Conservation (phyloP, 1,140 invertebrate genomes). For the Eumeta japonica region DNA sequence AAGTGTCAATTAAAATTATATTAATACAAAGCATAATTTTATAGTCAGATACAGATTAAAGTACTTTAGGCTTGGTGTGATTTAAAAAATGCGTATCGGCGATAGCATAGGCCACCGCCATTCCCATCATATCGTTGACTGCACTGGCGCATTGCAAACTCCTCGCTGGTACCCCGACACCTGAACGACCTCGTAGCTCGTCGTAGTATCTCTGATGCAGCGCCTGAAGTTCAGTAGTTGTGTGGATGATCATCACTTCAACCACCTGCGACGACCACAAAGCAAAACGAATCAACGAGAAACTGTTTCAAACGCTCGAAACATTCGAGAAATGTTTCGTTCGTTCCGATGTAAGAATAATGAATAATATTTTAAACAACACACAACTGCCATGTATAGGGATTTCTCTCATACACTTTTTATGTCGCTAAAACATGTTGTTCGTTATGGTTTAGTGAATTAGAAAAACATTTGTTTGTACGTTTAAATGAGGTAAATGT, state of each 20-base stretch:
- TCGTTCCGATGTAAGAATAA: too few relatives aligned
- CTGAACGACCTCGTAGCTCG: conserved; percentile 42
- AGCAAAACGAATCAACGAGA: conserved; percentile 13
- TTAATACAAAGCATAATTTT: not conserved
- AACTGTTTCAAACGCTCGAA: not conserved
- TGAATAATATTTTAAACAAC: too few relatives aligned
- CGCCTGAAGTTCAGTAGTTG: conserved; percentile 58
- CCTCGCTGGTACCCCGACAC: conserved; percentile 43
- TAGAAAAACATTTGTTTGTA: too few relatives aligned
- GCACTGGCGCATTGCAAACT: conserved; percentile 64
- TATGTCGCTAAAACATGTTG: too few relatives aligned
- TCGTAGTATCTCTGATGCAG: conserved; percentile 39
- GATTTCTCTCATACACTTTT: not conserved
- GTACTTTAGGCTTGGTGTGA: conserved; percentile 59
- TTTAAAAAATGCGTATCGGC: conserved; percentile 58
- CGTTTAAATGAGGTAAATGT: too few relatives aligned
- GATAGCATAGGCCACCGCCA: conserved; percentile 64
- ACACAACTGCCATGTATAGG: not conserved
- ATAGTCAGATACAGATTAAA: not conserved
- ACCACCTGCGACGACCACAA: conserved; percentile 61
- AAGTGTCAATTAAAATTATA: not conserved
- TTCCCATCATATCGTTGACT: conserved; percentile 68
- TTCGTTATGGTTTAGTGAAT: too few relatives aligned
- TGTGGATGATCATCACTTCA: conserved; percentile 65
- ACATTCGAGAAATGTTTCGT: too few relatives aligned